A percentile compares a stretch with the other conserved stretches of the same genome.
Conservation (phyloP, 2,797 vertebrate genomes). For the Macropus fuliginosus region DNA sequence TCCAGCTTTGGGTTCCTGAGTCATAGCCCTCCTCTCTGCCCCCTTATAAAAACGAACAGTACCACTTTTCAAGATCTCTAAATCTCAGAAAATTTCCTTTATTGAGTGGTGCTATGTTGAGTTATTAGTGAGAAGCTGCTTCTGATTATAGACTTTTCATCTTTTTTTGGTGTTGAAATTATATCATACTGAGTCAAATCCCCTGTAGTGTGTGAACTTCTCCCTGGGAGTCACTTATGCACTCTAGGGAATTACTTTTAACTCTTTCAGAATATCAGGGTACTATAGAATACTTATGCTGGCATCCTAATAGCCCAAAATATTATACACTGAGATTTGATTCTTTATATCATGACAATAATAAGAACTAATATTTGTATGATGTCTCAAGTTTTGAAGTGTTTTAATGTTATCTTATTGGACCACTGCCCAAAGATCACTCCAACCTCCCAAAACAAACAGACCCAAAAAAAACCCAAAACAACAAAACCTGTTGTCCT, state of each 20-base stretch:
- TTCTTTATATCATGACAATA: background rate
- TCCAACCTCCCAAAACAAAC: too few relatives aligned
- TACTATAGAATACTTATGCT: accelerated
- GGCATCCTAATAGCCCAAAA: too few relatives aligned
- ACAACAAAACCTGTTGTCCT: background rate
- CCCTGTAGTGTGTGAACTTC: accelerated
- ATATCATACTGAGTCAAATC: too few relatives aligned
- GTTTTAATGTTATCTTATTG: background rate
- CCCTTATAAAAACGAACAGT: background rate
- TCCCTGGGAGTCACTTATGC: accelerated
- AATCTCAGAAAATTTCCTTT: slow-evolving; percentile 10
- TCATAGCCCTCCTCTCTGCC: background rate
- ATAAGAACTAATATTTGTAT: background rate
- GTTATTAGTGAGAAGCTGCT: background rate
- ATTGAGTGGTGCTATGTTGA: background rate
- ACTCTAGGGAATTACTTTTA: background rate
- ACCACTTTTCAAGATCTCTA: slow-evolving; percentile 10
- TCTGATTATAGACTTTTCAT: background rate
- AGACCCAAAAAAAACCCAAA: background rate
- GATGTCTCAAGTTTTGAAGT: too few relatives aligned
- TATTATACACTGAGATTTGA: background rate
- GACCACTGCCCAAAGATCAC: background rate
- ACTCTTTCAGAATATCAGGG: background rate
- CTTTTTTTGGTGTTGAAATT: background rate
- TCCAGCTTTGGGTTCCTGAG: background rate